Percentiles rank a stretch among this genome's conserved stretches.
phyloP scores from a whole-genome alignment of 2,113 vertebrate genomes.

The Misgurnus anguillicaudatus region DNA sequence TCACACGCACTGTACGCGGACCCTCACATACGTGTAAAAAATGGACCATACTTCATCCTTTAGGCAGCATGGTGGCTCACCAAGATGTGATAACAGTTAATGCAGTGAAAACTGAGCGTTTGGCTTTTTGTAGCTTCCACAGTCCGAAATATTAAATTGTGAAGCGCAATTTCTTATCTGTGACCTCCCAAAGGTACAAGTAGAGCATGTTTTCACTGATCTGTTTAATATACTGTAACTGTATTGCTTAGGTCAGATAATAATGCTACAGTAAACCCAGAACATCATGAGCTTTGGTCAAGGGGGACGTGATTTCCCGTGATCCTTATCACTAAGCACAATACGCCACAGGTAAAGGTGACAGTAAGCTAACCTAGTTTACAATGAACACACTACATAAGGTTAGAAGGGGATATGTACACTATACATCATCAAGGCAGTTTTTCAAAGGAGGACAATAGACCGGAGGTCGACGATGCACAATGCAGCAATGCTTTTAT shows the following conservation, averaged over 20 bases:
- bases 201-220: neutral
- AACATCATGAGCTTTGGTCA: constrained; percentile 54
- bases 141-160: constrained; percentile 9
- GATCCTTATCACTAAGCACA: constrained; percentile 51
- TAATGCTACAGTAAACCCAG: constrained; percentile 37
- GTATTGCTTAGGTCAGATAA: neutral
- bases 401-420: constrained; percentile 65
- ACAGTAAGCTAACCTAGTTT: constrained; percentile 63
- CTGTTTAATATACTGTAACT: neutral
- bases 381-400: constrained; percentile 63
- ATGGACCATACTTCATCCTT: too few species aligned
- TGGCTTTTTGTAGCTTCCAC: constrained; percentile 15
- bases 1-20: too few species aligned
- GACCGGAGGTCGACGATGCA: constrained; percentile 47
- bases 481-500: constrained; percentile 16
- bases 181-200: constrained; percentile 4
- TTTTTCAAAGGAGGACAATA: constrained; percentile 54
- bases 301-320: constrained; percentile 38
- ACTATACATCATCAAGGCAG: constrained; percentile 67
- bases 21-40: too few species aligned
- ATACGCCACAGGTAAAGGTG: constrained; percentile 56
- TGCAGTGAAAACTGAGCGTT: neutral
- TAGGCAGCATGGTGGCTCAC: too few species aligned
- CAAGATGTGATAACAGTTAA: too few species aligned
- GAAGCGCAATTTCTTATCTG: constrained; percentile 27